phyloP scores from a whole-genome alignment of 2,113 vertebrate species.

The Petroica traversi region DNA sequence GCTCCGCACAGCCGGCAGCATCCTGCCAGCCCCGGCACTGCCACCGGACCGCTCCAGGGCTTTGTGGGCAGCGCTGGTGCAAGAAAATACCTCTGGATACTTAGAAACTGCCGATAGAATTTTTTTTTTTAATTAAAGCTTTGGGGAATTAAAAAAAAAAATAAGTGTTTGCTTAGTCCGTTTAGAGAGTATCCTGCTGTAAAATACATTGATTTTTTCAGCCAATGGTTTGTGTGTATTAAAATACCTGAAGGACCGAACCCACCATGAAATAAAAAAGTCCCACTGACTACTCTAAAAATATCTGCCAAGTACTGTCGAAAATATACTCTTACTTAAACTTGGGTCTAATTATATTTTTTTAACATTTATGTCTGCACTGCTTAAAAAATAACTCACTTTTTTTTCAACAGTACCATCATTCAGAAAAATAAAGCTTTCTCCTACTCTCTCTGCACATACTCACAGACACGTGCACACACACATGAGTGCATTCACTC shows the following conservation, averaged over 20 bases:
- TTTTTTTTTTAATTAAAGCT: background rate
- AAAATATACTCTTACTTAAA: background rate
- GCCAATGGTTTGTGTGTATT: background rate
- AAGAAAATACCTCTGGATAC: too few species aligned
- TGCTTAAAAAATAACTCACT: background rate
- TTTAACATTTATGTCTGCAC: background rate
- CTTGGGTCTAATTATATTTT: background rate
- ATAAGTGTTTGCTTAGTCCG: background rate
- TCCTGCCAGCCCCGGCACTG: rapidly evolving
- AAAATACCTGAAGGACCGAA: background rate
- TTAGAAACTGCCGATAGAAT: background rate
- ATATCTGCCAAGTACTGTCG: background rate
- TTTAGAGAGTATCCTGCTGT: background rate
- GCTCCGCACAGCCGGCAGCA: rapidly evolving
- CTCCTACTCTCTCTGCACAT: background rate
- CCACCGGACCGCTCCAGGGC: rapidly evolving
- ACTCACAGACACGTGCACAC: background rate
- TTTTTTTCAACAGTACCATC: background rate
- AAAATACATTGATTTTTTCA: background rate
- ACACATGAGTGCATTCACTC: rapidly evolving
- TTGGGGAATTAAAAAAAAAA: rapidly evolving
- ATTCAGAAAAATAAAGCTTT: background rate
- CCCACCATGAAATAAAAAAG: background rate
- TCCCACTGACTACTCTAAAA: background rate
- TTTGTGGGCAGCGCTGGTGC: rapidly evolving